Percentiles rank a stretch among this genome's conserved stretches.
Evolutionary conservation across 1,140 invertebrate genomes (phyloP).

Genomic region (Capitella teleta): DNA sequence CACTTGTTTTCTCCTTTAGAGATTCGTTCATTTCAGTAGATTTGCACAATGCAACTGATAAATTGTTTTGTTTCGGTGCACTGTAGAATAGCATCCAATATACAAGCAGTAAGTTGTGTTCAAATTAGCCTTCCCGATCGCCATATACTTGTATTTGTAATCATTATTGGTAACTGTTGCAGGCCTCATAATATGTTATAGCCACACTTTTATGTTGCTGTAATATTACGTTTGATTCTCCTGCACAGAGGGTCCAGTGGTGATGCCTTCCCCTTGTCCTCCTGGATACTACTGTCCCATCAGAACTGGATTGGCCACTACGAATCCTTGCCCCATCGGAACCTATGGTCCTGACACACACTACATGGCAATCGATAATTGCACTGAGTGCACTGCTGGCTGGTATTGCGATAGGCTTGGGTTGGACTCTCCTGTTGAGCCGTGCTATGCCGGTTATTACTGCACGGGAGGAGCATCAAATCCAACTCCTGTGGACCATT

Average conservation of each 20-base stretch:
- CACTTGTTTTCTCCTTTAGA: not conserved
- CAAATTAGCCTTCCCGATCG: no score
- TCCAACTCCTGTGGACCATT: slow-evolving; percentile 22
- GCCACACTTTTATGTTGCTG: not conserved
- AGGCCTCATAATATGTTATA: not conserved
- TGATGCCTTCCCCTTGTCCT: slow-evolving; percentile 27
- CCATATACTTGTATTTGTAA: not conserved
- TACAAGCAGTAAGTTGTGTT: no score
- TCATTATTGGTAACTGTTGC: not conserved
- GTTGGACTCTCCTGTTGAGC: slow-evolving; percentile 22
- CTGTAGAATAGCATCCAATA: no score
- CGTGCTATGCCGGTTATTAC: slow-evolving; percentile 30
- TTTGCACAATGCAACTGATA: no score
- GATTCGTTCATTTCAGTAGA: no score
- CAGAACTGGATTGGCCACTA: slow-evolving; percentile 24
- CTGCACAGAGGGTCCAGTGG: slow-evolving; percentile 21
- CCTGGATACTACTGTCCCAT: slow-evolving; percentile 32
- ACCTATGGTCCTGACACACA: slow-evolving; percentile 25
- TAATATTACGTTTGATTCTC: not conserved
- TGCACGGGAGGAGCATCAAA: slow-evolving; percentile 29
- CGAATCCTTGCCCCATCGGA: slow-evolving; percentile 28
- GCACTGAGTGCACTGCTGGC: slow-evolving; percentile 28
- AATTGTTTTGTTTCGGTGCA: no score
- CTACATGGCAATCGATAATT: slow-evolving; percentile 20
- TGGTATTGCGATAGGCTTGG: slow-evolving; percentile 28